phyloP scores from a whole-genome alignment of 1,140 invertebrate genomes.

The Caenorhabditis latens region DNA sequence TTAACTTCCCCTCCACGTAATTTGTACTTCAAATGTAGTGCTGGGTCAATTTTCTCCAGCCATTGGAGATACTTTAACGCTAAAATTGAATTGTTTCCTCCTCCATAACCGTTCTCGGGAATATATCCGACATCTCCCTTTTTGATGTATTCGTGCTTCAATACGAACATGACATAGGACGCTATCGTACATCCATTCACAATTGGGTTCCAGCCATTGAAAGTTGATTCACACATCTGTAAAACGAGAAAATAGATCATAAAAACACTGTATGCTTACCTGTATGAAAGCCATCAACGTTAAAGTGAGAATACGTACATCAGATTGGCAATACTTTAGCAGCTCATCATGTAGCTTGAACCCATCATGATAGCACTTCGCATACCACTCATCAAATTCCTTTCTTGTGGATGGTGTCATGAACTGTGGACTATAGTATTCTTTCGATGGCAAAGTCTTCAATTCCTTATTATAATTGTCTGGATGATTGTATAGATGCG shows the following conservation, averaged over 20 bases:
- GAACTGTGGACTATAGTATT: not conserved
- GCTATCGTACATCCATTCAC: not conserved
- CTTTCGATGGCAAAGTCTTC: not conserved
- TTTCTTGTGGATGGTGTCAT: not conserved
- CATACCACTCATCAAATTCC: not conserved
- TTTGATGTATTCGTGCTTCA: not conserved
- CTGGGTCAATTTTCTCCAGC: not conserved
- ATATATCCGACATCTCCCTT: not conserved
- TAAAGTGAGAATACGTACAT: not conserved
- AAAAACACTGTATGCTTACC: not conserved
- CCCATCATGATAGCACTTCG: not conserved
- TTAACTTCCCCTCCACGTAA: not conserved
- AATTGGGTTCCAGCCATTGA: slow-evolving; percentile 3
- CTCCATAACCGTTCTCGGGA: slow-evolving; percentile 19
- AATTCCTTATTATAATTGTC: not conserved
- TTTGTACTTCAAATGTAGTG: not conserved
- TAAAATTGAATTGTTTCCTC: not conserved
- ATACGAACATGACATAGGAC: not conserved
- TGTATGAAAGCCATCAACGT: not conserved
- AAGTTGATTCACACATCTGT: not conserved
- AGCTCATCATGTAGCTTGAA: not conserved
- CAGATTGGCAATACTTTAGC: not conserved
- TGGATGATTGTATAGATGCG: not conserved
- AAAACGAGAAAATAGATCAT: not conserved
- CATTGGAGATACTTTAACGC: not conserved